Conservation (phyloP, 2,888 invertebrate genomes). For the Anoplius nigerrimus region DNA sequence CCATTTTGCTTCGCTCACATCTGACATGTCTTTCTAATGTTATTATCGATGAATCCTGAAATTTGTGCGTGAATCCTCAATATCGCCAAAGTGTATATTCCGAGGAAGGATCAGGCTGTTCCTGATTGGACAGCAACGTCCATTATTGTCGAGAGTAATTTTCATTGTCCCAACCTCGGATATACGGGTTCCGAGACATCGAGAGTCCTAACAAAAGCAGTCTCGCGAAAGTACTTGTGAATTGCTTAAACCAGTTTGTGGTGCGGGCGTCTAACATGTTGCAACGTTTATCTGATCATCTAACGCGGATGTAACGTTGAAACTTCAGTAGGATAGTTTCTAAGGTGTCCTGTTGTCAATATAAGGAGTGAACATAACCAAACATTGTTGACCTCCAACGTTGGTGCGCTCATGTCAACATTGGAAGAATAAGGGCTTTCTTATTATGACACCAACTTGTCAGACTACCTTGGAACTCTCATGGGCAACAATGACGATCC, state of each 20-base stretch:
- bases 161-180: conserved; percentile 52
- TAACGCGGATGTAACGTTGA: conserved; percentile 27
- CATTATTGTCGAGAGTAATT: conserved; percentile 41
- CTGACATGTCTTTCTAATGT: conserved; percentile 72
- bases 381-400: conserved; percentile 51
- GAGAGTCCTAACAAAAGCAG: conserved; percentile 35
- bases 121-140: conserved; percentile 40
- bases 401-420: conserved; percentile 50
- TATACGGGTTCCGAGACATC: conserved; percentile 33
- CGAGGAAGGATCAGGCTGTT: conserved; percentile 35
- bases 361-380: conserved; percentile 57
- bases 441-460: conserved; percentile 48
- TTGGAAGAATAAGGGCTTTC: conserved; percentile 32
- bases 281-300: conserved; percentile 22
- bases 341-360: conserved; percentile 45
- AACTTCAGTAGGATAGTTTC: conserved; percentile 29
- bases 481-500: conserved; percentile 20
- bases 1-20: conserved; percentile 69
- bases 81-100: conserved; percentile 39
- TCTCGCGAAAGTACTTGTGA: conserved; percentile 29
- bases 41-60: conserved; percentile 67
- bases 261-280: conserved; percentile 38
- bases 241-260: conserved; percentile 26
- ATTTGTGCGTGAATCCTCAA: conserved; percentile 54
- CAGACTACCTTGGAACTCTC: conserved; percentile 27